Evolutionary conservation across 2,888 invertebrate genomes (phyloP).

Genomic region (Aphidius colemani): DNA sequence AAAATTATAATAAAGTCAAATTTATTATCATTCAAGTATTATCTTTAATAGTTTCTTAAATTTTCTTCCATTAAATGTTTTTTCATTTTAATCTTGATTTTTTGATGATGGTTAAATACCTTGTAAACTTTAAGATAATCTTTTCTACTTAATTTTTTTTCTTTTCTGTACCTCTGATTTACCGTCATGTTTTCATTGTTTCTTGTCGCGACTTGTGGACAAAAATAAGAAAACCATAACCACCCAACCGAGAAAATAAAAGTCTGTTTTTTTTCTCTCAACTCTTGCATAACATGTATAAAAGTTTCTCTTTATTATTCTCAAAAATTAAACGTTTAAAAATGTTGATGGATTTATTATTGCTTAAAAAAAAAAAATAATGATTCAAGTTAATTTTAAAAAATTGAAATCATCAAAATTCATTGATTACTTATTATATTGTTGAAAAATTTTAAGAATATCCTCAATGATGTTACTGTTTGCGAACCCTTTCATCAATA

Average conservation of each 20-base stretch:
- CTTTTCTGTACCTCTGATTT: slow-evolving; percentile 49
- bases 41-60: too few relatives aligned
- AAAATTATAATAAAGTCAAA: too few relatives aligned
- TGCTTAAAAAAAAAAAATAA: too few relatives aligned
- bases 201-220: slow-evolving; percentile 39
- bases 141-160: slow-evolving; percentile 50
- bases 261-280: slow-evolving; percentile 10
- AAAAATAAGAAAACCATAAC: slow-evolving; percentile 16
- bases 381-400: too few relatives aligned
- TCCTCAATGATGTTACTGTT: too few relatives aligned
- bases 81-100: too few relatives aligned
- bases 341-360: too few relatives aligned
- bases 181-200: slow-evolving; percentile 57
- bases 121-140: slow-evolving; percentile 43
- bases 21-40: too few relatives aligned
- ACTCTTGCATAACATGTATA: neutral
- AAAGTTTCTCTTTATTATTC: neutral
- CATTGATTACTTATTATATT: too few relatives aligned
- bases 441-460: too few relatives aligned
- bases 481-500: slow-evolving; percentile 9
- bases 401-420: too few relatives aligned
- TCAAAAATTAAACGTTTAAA: neutral
- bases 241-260: slow-evolving; percentile 2
- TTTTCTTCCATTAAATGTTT: too few relatives aligned
- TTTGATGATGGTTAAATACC: slow-evolving; percentile 37